A percentile compares a stretch with the other conserved stretches of the same genome.
Conservation (phyloP, 1,140 invertebrate species). For the Drosophila nigromelanica region DNA sequence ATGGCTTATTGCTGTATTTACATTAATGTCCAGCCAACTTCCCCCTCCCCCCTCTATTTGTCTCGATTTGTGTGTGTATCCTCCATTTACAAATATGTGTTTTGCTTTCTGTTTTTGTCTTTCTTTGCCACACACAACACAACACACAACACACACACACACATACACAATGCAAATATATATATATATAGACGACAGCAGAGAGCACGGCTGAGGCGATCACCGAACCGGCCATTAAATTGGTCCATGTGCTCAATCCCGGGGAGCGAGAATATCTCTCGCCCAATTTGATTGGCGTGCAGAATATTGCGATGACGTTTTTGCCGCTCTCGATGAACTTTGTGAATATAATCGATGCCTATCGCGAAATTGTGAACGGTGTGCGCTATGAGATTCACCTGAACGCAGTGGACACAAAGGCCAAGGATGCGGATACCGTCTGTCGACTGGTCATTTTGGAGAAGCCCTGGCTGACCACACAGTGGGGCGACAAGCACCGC, state of each 20-base stretch:
- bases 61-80: constrained; percentile 63
- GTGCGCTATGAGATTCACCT: constrained; percentile 79
- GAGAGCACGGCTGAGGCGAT: constrained; percentile 47
- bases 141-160: constrained; percentile 26
- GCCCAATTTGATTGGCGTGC: constrained; percentile 80
- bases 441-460: constrained; percentile 78
- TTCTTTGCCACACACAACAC: constrained; percentile 37
- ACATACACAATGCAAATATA: constrained; percentile 10
- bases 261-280: constrained; percentile 80
- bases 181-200: constrained; percentile 10
- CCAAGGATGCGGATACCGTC: constrained; percentile 68
- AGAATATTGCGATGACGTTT: constrained; percentile 81
- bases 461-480: constrained; percentile 79
- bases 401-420: constrained; percentile 68
- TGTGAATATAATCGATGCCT: constrained; percentile 78
- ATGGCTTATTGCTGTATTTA: constrained; percentile 28
- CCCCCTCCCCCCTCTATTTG: not conserved
- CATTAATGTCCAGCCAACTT: constrained; percentile 35
- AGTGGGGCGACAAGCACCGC: constrained; percentile 80
- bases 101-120: constrained; percentile 78
- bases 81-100: constrained; percentile 60
- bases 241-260: constrained; percentile 78
- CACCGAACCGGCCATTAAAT: constrained; percentile 71
- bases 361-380: constrained; percentile 77
- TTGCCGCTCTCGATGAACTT: constrained; percentile 78